phyloP scores from a whole-genome alignment of 2,888 invertebrate genomes.

The Bembecia ichneumoniformis region DNA sequence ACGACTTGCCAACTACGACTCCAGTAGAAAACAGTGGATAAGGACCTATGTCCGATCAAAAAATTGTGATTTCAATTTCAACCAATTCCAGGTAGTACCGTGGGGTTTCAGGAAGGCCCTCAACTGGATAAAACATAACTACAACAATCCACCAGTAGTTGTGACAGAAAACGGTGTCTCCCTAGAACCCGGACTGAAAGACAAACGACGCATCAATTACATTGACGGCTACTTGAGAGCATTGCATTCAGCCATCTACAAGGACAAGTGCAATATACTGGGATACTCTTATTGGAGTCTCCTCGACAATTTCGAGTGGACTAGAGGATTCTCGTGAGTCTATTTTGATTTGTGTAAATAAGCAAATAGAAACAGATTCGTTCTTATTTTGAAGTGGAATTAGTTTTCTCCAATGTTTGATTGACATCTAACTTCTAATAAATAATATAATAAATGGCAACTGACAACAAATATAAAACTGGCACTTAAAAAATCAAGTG shows the following conservation, averaged over 20 bases:
- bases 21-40: too few relatives aligned
- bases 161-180: conserved; percentile 77
- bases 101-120: conserved; percentile 76
- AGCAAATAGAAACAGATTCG: too few relatives aligned
- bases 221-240: conserved; percentile 60
- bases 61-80: too few relatives aligned
- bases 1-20: too few relatives aligned
- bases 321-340: conserved; percentile 77
- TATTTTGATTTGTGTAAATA: neutral
- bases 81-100: conserved; percentile 68
- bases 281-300: conserved; percentile 85
- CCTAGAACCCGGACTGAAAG: conserved; percentile 48
- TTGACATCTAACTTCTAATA: too few relatives aligned
- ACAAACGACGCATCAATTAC: conserved; percentile 64
- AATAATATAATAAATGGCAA: too few relatives aligned
- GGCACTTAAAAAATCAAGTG: too few relatives aligned
- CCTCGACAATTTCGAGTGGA: conserved; percentile 88
- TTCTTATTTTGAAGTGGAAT: neutral
- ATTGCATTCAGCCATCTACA: conserved; percentile 54
- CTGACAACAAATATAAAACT: too few relatives aligned
- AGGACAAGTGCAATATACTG: conserved; percentile 71
- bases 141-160: conserved; percentile 70
- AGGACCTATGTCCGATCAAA: too few relatives aligned
- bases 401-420: neutral
- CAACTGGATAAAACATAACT: conserved; percentile 74